Conservation (phyloP, 1,140 invertebrate genomes). For the Trachymyrmex septentrionalis region DNA sequence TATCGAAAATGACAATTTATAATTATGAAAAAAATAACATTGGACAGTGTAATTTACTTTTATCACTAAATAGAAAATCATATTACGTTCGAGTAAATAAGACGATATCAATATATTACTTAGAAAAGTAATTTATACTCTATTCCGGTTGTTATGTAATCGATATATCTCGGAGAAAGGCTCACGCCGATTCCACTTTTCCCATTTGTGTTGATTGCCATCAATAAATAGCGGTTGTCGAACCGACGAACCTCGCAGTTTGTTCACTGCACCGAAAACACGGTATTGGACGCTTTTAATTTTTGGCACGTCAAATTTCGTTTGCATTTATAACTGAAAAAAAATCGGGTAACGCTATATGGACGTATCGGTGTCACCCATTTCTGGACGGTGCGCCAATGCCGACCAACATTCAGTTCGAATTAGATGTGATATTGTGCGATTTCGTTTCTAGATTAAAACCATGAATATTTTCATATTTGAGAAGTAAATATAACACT, state of each 20-base stretch:
- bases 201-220: constrained; percentile 37
- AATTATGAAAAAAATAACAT: background rate
- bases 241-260: constrained; percentile 37
- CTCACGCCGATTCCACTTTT: background rate
- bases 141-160: background rate
- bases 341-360: background rate
- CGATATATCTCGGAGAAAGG: constrained; percentile 11
- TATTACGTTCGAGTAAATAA: background rate
- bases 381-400: constrained; percentile 3
- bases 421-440: constrained; percentile 43
- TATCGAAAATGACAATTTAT: background rate
- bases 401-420: constrained; percentile 8
- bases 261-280: constrained; percentile 26
- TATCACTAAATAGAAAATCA: background rate
- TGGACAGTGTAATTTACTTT: background rate
- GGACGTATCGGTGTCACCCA: constrained; percentile 39
- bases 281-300: constrained; percentile 50
- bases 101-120: background rate
- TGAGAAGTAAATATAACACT: constrained; percentile 28
- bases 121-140: constrained; percentile 8
- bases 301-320: constrained; percentile 61
- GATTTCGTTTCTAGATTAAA: constrained; percentile 40
- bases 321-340: constrained; percentile 59
- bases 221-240: constrained; percentile 54
- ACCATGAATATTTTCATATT: constrained; percentile 42